A percentile compares a stretch with the other conserved stretches of the same genome.
Evolutionary conservation across 2,797 vertebrate species (phyloP).

Genomic region (Gallinago stenura): DNA sequence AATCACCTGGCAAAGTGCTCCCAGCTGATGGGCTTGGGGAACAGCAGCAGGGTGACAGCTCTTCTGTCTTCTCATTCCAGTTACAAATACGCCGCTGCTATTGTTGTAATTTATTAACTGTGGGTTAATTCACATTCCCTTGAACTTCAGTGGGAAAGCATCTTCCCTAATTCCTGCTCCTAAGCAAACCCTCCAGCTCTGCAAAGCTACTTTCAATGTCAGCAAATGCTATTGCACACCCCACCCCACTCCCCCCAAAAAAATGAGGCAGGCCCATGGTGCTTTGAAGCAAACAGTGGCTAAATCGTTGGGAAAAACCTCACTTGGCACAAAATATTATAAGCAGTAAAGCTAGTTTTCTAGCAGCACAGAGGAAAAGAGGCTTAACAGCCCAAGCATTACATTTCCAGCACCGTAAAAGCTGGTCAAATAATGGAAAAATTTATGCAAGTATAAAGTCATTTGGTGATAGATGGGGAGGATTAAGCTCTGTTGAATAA

Average conservation of each 20-base stretch:
- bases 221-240: background rate
- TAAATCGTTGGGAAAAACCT: background rate
- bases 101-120: background rate
- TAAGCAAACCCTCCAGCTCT: background rate
- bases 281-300: background rate
- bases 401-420: background rate
- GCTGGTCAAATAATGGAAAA: conserved; percentile 38
- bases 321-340: background rate
- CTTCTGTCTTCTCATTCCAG: background rate
- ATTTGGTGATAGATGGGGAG: conserved; percentile 15
- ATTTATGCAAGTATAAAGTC: background rate
- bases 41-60: background rate
- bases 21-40: background rate
- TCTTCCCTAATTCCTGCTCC: background rate
- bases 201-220: background rate
- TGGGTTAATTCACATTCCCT: background rate
- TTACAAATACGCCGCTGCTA: background rate
- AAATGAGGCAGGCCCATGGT: background rate
- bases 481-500: conserved; percentile 35
- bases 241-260: background rate
- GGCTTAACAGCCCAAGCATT: background rate
- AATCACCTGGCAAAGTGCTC: background rate
- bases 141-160: background rate
- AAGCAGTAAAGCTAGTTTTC: background rate
- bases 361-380: conserved; percentile 11